Evolutionary conservation across 2,113 vertebrate genomes (phyloP), one percentile per base, ranked within the genome.

Genomic region (Silurus asotus): DNA sequence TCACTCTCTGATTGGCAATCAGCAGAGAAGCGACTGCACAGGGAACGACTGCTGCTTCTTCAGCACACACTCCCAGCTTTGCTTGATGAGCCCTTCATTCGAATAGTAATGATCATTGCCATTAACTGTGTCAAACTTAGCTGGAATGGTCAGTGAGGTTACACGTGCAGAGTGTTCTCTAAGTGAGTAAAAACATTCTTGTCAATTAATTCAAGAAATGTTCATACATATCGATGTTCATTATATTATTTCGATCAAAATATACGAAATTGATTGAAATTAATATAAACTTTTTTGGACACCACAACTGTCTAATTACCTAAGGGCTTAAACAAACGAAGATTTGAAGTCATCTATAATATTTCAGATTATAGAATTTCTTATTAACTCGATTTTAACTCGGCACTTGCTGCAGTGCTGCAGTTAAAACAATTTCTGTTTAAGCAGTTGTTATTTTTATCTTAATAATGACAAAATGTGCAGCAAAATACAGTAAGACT

Each of bases 1-100:
- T 89, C 87, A 84, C 61, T 70, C 75, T 82, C 82, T 88, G 87
- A 88, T 89, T 88, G 87, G 81, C 89, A 89, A 86, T 88, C 89
- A 89, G 89, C 64, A 61, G 77, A 81, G 62, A 58, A n/a, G 45
- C 48, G 53, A 84, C 79, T 53, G 78, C 69, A 61, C 77, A 84
- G 51, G 82, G 37, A 79, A 51, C 14, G 61, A 2, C 25, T 51
- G 58, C 2, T 3, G 77, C 75, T 81, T 19, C 79, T 88, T 83
- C 75, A 82, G 75, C 81, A 86, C 59, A 70, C 28, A 6, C 67
- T 81, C 59, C 75, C 55, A 56, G 51, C 75, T 55, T 74, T 8
- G 76, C 59, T 67, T 86, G 82, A 89, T 84, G 76, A 84, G 82
- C 81, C 76, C 79, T 84, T 84, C 81, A 86, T 80, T 23, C 14